These are phyloP conservation scores for Semnornis frantzii DNA, from an alignment of 2,113 vertebrate genomes.

Conservation along the genomic window DNA sequence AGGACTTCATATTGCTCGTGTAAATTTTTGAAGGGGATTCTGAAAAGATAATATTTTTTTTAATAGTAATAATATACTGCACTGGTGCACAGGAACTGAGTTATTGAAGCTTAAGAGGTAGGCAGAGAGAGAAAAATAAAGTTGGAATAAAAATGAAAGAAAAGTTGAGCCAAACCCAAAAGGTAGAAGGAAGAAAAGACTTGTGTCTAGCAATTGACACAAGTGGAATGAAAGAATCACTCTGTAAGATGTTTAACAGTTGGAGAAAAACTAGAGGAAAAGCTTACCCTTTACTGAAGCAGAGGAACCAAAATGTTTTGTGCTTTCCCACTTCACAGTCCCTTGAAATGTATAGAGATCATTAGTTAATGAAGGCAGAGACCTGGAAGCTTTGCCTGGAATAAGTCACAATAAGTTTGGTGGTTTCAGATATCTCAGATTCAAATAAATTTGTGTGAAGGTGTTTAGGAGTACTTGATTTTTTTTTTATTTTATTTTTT, in stretches of 20 bases:
- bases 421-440: not conserved
- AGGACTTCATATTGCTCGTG: not conserved
- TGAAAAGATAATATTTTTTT: not conserved
- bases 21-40: not conserved
- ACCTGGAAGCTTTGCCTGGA: not conserved
- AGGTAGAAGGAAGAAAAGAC: not conserved
- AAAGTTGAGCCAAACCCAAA: not conserved
- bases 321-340: not conserved
- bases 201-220: not conserved
- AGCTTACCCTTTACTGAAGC: not conserved
- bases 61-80: not conserved
- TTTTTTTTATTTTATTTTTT: too few species aligned
- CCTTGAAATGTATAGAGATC: not conserved
- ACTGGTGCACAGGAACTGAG: not conserved
- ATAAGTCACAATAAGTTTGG: not conserved
- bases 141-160: not conserved
- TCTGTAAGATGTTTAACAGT: not conserved
- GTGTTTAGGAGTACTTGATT: not conserved
- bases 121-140: not conserved
- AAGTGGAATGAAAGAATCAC: not conserved
- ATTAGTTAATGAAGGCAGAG: not conserved
- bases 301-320: not conserved
- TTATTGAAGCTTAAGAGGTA: not conserved
- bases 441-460: not conserved
- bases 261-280: not conserved